These are phyloP conservation scores for Nymphalis polychloros DNA, from an alignment of 2,888 invertebrate genomes.

Conservation along the genomic window DNA sequence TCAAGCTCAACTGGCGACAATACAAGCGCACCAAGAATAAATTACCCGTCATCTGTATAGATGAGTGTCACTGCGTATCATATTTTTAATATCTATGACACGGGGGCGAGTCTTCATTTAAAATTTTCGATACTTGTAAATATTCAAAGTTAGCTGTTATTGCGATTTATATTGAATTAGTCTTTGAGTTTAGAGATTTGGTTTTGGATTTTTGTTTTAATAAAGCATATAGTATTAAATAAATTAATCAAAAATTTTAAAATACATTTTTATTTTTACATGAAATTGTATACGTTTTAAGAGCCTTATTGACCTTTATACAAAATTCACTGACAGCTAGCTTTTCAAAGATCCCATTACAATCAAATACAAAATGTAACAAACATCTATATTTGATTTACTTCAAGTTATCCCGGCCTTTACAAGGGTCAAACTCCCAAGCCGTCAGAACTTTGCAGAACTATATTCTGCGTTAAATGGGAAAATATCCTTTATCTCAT, in stretches of 20 bases:
- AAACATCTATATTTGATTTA: conserved; percentile 27
- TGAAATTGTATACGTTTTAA: neutral
- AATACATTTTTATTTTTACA: too few species aligned
- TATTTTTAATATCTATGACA: conserved; percentile 48
- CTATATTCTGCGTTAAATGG: conserved; percentile 34
- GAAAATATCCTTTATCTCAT: conserved; percentile 34
- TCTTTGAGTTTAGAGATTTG: too few species aligned
- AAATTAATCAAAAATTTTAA: too few species aligned
- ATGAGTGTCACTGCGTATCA: conserved; percentile 51
- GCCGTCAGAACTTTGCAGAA: conserved; percentile 35
- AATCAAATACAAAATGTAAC: conserved; percentile 20
- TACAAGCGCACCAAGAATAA: conserved; percentile 58
- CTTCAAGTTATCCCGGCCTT: conserved; percentile 16
- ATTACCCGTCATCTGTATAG: conserved; percentile 73
- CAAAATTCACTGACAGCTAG: conserved; percentile 4
- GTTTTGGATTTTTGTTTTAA: too few species aligned
- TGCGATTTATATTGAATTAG: too few species aligned
- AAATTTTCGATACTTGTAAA: neutral
- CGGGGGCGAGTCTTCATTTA: conserved; percentile 7
- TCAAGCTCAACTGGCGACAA: conserved; percentile 76
- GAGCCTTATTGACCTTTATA: conserved; percentile 8
- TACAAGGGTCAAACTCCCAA: conserved; percentile 24
- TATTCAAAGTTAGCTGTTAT: neutral
- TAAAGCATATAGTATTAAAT: too few species aligned
- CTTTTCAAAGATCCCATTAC: conserved; percentile 16